Base-by-base conservation (phyloP, 64 coral and sea anemone genomes). In the Actinia equina region DNA sequence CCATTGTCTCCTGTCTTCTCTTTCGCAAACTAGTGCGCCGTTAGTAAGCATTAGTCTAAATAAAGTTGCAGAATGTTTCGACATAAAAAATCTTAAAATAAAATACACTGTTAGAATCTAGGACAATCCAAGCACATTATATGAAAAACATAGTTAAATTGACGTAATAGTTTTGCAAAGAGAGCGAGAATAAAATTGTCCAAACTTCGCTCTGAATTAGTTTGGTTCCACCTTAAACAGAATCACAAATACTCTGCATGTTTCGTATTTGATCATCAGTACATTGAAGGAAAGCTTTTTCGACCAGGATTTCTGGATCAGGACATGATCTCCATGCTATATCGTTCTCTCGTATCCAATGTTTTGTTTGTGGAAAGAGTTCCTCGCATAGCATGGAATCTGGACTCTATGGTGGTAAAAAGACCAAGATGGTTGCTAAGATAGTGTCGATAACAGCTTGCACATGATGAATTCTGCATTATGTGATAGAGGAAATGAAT, bases 201-300 rank as follows among this genome's bases (percentile, higher is more conserved):
- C n/a, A n/a, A n/a, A n/a, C n/a, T n/a, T n/a, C n/a, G n/a, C n/a
- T n/a, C n/a, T n/a, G n/a, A n/a, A n/a, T n/a, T n/a, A n/a, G n/a
- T n/a, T n/a, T n/a, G n/a, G n/a, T n/a, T n/a, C n/a, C n/a, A n/a
- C n/a, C n/a, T n/a, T n/a, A n/a, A n/a, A n/a, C n/a, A n/a, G n/a
- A 80, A 82, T 86, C 23, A 91, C 56, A 91, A 13, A 74, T 82
- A 90, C 17, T 84, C 92, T 53, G 84, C 84, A 77, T 90, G 77
- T 83, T 84, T 87, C 30, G 85, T 30, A 94, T 86, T 90, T 90
- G 30, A 62, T 84, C 85, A 76, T 90, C 88, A 43, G 84, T 90
- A 46, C 87, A 44, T 83, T 90, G 92, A 83, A 86, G 92, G 74
- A 94, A 94, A 71, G 77, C 51, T 77, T 94, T 60, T 11, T 84